A percentile compares a stretch with the other conserved stretches of the same genome.
Conservation (phyloP, 2,797 vertebrate genomes). For the Sarcophilus harrisii region DNA sequence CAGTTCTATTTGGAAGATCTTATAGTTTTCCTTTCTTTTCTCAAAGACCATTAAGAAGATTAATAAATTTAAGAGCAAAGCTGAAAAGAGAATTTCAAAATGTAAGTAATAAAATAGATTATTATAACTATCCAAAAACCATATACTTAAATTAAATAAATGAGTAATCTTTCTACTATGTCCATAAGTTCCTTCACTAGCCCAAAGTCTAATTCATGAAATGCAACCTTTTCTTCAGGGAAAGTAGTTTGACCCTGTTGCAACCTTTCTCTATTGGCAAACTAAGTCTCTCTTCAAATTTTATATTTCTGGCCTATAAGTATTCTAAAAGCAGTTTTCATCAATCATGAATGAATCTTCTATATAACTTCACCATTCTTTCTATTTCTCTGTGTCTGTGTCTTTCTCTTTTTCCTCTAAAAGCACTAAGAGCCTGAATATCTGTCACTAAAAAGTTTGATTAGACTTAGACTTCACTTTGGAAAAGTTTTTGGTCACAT, state of each 20-base stretch:
- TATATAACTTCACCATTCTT: slow-evolving; percentile 54
- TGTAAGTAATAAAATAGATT: slow-evolving; percentile 40
- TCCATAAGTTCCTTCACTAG: not conserved
- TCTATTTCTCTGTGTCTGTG: slow-evolving; percentile 23
- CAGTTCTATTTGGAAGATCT: not conserved
- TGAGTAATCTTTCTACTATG: slow-evolving; percentile 45
- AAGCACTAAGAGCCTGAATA: slow-evolving; percentile 44
- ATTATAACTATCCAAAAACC: slow-evolving; percentile 19
- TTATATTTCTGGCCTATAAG: slow-evolving; percentile 47
- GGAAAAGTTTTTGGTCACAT: slow-evolving; percentile 57
- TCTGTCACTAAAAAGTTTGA: slow-evolving; percentile 9
- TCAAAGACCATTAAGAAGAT: not conserved
- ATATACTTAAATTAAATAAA: slow-evolving; percentile 40
- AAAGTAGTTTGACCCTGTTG: slow-evolving; percentile 16
- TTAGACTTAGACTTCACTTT: slow-evolving; percentile 35
- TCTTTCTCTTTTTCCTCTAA: not conserved
- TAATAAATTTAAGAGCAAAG: not conserved
- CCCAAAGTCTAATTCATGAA: not conserved
- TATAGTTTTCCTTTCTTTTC: not conserved
- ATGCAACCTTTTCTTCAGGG: slow-evolving; percentile 26
- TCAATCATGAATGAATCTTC: slow-evolving; percentile 65
- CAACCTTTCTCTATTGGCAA: slow-evolving; percentile 31
- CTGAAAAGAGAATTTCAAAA: not conserved
- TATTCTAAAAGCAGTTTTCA: slow-evolving; percentile 38
- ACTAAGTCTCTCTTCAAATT: slow-evolving; percentile 40